A percentile compares a stretch with the other conserved stretches of the same genome.
Evolutionary conservation across 2,888 invertebrate genomes (phyloP).

Genomic region (Himalopsyche anomala): DNA sequence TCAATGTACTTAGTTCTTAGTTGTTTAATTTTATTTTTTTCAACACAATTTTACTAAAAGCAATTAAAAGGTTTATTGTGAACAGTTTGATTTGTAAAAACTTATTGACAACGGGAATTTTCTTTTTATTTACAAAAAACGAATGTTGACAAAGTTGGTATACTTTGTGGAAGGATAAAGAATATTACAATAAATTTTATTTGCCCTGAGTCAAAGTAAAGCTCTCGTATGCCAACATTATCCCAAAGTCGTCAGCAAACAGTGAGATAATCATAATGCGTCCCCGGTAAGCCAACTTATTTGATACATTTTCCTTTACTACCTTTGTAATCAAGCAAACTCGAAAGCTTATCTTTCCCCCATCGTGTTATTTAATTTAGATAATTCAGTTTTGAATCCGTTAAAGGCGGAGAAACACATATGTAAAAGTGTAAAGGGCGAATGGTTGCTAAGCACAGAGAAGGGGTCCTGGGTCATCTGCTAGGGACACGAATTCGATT

Average conservation of each 20-base stretch:
- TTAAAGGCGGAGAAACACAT: constrained; percentile 55
- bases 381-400: constrained; percentile 64
- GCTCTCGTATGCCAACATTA: constrained; percentile 20
- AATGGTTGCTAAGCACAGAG: constrained; percentile 50
- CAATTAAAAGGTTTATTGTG: too few species aligned
- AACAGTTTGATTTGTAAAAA: too few species aligned
- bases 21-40: too few species aligned
- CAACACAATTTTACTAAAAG: too few species aligned
- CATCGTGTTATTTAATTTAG: constrained; percentile 62
- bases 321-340: constrained; percentile 49
- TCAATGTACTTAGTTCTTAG: too few species aligned
- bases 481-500: not conserved
- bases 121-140: too few species aligned
- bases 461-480: not conserved
- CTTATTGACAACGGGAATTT: too few species aligned
- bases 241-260: not conserved
- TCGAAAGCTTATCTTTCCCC: constrained; percentile 42
- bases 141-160: not conserved
- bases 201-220: not conserved
- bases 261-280: constrained; percentile 19
- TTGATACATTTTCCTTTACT: constrained; percentile 16
- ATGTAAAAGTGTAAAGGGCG: constrained; percentile 44
- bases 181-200: constrained; percentile 16
- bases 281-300: constrained; percentile 47
- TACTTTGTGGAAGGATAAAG: not conserved